phyloP scores from a whole-genome alignment of 1,140 invertebrate species.

The Cephus cinctus region DNA sequence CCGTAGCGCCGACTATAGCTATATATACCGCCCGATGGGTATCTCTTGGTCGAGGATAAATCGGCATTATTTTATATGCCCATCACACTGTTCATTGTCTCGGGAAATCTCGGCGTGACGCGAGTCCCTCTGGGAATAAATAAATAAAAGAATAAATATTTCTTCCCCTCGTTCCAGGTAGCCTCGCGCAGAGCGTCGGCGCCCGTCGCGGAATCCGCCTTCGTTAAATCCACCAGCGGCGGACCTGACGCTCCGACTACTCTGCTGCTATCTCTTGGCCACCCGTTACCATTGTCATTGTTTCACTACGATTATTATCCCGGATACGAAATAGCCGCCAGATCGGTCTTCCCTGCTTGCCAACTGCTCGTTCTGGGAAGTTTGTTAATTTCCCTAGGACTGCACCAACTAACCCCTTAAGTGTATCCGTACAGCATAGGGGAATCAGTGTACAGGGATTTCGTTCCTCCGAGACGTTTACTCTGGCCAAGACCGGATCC shows the following conservation, averaged over 20 bases:
- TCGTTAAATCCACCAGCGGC: neutral
- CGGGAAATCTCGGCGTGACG: conserved; percentile 23
- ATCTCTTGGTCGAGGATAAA: conserved; percentile 43
- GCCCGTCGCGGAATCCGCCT: neutral
- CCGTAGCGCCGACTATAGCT: conserved; percentile 10
- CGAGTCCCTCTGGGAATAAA: conserved; percentile 23
- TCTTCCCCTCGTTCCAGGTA: neutral
- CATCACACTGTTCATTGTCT: conserved; percentile 43
- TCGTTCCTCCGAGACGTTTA: too few relatives aligned
- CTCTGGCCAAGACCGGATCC: too few relatives aligned
- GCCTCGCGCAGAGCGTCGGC: neutral
- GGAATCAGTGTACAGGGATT: too few relatives aligned
- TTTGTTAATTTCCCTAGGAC: too few relatives aligned
- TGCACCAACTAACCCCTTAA: too few relatives aligned
- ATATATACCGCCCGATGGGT: conserved; percentile 29
- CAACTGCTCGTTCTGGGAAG: too few relatives aligned
- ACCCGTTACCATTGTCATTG: too few relatives aligned
- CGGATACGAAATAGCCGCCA: too few relatives aligned
- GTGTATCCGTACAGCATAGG: too few relatives aligned
- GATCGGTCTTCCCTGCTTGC: too few relatives aligned
- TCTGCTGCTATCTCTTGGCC: too few relatives aligned
- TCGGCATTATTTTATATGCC: conserved; percentile 45
- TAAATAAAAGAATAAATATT: conserved; percentile 32
- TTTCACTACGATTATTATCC: too few relatives aligned
- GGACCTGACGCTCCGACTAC: neutral